Percentiles rank a stretch among this genome's conserved stretches.
These are phyloP conservation scores for Chanos chanos DNA, from an alignment of 2,797 vertebrate species.

Conservation along the genomic window DNA sequence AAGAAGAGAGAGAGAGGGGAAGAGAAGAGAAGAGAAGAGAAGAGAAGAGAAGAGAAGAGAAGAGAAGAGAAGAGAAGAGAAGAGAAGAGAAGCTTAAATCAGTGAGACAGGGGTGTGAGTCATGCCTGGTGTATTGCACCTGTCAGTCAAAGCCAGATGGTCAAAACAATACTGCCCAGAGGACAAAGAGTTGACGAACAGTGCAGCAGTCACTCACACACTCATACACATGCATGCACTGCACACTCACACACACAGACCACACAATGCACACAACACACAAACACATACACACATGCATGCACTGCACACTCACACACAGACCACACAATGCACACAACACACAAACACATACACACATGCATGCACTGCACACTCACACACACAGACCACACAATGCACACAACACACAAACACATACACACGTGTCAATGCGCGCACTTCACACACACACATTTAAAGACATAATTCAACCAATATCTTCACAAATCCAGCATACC, in stretches of 20 bases:
- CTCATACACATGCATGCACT: no score
- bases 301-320: no score
- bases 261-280: no score
- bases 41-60: constrained; percentile 17
- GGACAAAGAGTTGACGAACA: not conserved
- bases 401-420: no score
- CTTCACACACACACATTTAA: no score
- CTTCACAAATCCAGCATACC: no score
- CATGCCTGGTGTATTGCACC: constrained; percentile 31
- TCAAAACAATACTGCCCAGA: constrained; percentile 16
- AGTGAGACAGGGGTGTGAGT: constrained; percentile 37
- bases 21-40: not conserved
- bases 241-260: no score
- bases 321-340: no score
- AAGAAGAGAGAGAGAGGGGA: not conserved
- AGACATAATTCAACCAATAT: no score
- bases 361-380: not conserved
- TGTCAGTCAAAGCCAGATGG: constrained; percentile 50
- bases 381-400: no score
- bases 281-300: no score
- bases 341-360: not conserved
- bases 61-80: constrained; percentile 15
- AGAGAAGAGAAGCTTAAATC: constrained; percentile 51
- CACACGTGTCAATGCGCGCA: no score
- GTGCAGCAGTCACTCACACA: not conserved